phyloP scores from a whole-genome alignment of 2,888 invertebrate genomes.

The Drosophila lacicola region DNA sequence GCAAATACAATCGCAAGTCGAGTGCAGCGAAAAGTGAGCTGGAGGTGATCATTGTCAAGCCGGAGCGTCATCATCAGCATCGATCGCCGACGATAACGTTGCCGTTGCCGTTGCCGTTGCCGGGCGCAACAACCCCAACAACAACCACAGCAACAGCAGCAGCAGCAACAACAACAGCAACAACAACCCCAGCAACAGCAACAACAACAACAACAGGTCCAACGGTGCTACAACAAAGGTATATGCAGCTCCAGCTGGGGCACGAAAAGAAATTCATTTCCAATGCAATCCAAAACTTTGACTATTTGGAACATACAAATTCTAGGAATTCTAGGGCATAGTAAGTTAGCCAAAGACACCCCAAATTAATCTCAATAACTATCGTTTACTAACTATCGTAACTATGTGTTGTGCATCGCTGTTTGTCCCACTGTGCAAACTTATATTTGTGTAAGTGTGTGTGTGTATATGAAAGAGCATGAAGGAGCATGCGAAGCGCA shows the following conservation, averaged over 20 bases:
- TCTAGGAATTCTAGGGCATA: constrained; percentile 70
- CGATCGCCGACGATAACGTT: constrained; percentile 71
- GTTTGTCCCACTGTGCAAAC: constrained; percentile 27
- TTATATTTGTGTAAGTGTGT: background rate
- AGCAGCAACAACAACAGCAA: background rate
- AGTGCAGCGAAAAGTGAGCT: constrained; percentile 57
- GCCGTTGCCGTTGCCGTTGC: constrained; percentile 55
- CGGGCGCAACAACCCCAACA: constrained; percentile 10
- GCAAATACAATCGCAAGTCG: constrained; percentile 71
- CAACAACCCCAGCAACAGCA: constrained; percentile 30
- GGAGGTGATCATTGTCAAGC: constrained; percentile 60
- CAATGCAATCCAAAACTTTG: constrained; percentile 75
- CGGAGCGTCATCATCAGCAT: constrained; percentile 70
- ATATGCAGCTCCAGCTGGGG: constrained; percentile 75
- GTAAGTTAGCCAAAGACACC: constrained; percentile 65
- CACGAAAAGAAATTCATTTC: constrained; percentile 75
- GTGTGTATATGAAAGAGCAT: constrained; percentile 9
- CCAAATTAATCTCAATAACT: constrained; percentile 32
- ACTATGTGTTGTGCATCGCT: constrained; percentile 59
- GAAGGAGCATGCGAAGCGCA: constrained; percentile 44
- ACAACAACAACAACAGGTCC: constrained; percentile 28
- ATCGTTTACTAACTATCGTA: constrained; percentile 57
- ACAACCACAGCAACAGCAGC: background rate
- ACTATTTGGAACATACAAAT: constrained; percentile 67
- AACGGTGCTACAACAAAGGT: constrained; percentile 74